These are phyloP conservation scores for Acanthopagrus latus DNA, from an alignment of 2,797 vertebrate species.

Conservation along the genomic window DNA sequence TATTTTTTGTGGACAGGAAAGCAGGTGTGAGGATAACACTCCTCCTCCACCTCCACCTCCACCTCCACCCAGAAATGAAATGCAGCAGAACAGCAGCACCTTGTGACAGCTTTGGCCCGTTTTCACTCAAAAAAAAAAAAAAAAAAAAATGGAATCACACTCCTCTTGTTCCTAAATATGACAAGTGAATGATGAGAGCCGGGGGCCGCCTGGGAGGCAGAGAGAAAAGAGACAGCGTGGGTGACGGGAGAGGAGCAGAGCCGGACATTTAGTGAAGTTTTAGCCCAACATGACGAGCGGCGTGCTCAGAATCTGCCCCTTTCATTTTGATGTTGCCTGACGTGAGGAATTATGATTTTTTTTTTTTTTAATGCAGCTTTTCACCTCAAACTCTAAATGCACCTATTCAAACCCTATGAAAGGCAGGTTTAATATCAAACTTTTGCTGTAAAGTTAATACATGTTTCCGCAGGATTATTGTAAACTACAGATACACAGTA, in stretches of 20 bases:
- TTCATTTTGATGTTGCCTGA: background rate
- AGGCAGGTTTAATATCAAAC: background rate
- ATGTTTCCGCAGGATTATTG: background rate
- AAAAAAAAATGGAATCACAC: slow-evolving; percentile 20
- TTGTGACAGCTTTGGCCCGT: slow-evolving; percentile 54
- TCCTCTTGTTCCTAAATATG: slow-evolving; percentile 6
- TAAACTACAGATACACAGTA: background rate
- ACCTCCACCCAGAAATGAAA: slow-evolving; percentile 2
- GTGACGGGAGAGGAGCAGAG: background rate
- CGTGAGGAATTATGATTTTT: background rate
- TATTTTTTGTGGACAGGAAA: slow-evolving; percentile 6
- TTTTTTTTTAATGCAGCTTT: background rate
- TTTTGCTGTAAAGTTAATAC: background rate
- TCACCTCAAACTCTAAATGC: background rate
- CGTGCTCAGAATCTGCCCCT: rapidly evolving
- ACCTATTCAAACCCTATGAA: background rate
- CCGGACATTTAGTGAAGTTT: background rate
- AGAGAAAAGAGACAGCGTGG: background rate
- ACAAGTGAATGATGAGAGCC: background rate
- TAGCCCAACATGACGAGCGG: background rate
- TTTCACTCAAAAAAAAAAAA: slow-evolving; percentile 4
- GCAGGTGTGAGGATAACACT: slow-evolving; percentile 47
- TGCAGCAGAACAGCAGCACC: slow-evolving; percentile 55
- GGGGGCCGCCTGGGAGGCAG: slow-evolving; percentile 8
- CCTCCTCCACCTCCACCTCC: background rate